Evolutionary conservation across 2,888 invertebrate species (phyloP), one percentile per base, ranked within the genome.

Genomic region (Drosophila prostipennis): DNA sequence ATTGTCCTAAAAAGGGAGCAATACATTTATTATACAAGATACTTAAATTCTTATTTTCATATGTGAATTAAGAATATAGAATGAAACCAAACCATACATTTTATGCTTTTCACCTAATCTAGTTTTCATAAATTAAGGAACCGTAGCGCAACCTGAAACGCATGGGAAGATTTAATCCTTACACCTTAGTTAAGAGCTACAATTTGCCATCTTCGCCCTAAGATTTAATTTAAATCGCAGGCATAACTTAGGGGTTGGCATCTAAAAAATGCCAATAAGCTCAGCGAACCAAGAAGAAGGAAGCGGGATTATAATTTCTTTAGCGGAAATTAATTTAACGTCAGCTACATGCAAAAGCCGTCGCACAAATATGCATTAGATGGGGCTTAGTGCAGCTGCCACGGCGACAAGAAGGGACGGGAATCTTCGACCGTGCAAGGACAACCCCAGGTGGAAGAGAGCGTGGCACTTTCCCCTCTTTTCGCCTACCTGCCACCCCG

Each of bases 271-370:
- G 87, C 74, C 80, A 86, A 78, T 80, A 86, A 86, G 63, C 77
- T 68, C 63, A 63, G 49, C 29, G 8, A 49, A 54, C 59, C 16
- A 6, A 13, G 11, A 43, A 5, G 19, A 54, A 54, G 52, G 61
- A 58, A 34, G 54, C 48, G 49, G 71, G 77, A 67, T 78, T 73
- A 87, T 74, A 85, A 85, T 79, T 87, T 79, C 76, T 79, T 75
- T 61, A 56, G 70, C 74, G 82, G 79, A 87, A 87, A 83, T 83
- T 83, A 81, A 87, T 83, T 87, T 83, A 87, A 79, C 80, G 87
- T 85, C 86, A 77, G 71, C 79, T 34, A 64, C 77, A 85, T 55
- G 77, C 63, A 77, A 81, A 60, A 81, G 79, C 67, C 60, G 59
- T 73, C 69, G 74, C 79, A 77, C 82, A 82, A 82, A 81, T 81